These are phyloP conservation scores for Icerya purchasi DNA, from an alignment of 2,888 invertebrate genomes.

Conservation along the genomic window DNA sequence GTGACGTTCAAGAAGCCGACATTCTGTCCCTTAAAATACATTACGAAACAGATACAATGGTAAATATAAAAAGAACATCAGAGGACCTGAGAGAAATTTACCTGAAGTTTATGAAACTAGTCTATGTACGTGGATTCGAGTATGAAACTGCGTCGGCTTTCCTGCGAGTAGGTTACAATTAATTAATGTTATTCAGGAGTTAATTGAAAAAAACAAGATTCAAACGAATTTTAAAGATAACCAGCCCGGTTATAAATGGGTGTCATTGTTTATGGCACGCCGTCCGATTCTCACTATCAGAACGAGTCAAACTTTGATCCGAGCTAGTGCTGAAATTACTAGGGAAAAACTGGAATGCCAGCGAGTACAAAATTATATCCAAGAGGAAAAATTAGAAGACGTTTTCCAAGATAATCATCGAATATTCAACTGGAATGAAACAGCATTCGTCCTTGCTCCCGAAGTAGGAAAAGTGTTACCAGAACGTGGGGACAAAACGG, in stretches of 20 bases:
- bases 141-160: neutral
- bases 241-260: too few relatives aligned
- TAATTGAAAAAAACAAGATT: neutral
- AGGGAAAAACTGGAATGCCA: neutral
- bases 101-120: neutral
- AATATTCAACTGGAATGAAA: neutral
- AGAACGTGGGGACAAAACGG: slow-evolving; percentile 1
- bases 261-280: slow-evolving; percentile 1
- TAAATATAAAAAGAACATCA: neutral
- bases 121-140: neutral
- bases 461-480: neutral
- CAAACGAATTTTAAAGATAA: too few relatives aligned
- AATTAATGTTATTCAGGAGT: neutral
- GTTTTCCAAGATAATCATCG: neutral
- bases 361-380: too few relatives aligned
- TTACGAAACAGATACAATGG: too few relatives aligned
- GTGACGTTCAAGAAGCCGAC: too few relatives aligned
- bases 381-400: neutral
- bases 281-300: neutral
- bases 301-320: neutral
- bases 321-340: slow-evolving; percentile 1
- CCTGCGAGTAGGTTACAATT: neutral
- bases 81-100: too few relatives aligned
- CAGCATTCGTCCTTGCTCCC: neutral
- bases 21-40: too few relatives aligned